phyloP scores from a whole-genome alignment of 2,797 vertebrate genomes.

The Psittacula derbiana region DNA sequence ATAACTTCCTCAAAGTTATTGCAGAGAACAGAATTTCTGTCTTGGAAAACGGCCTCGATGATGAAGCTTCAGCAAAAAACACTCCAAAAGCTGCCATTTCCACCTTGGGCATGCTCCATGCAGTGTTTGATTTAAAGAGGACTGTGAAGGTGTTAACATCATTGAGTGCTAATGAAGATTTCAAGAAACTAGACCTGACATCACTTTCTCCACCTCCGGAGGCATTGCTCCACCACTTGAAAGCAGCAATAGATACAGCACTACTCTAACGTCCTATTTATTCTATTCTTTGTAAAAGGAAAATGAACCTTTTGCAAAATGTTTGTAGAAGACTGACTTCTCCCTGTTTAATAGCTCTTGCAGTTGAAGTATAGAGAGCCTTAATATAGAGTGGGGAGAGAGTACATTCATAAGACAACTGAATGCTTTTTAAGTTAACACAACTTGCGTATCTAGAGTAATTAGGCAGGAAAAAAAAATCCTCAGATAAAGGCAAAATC shows the following conservation, averaged over 20 bases:
- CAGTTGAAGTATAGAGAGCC: background rate
- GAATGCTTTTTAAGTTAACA: background rate
- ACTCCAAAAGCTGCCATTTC: constrained; percentile 66
- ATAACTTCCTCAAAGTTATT: constrained; percentile 88
- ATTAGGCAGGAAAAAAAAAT: background rate
- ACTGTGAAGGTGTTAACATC: constrained; percentile 85
- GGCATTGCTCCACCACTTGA: constrained; percentile 64
- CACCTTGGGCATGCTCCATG: constrained; percentile 84
- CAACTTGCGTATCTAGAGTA: background rate
- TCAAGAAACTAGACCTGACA: constrained; percentile 81
- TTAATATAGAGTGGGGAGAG: background rate
- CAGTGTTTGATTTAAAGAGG: constrained; percentile 88
- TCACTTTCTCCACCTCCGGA: constrained; percentile 70
- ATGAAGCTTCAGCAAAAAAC: constrained; percentile 41
- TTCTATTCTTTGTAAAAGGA: background rate
- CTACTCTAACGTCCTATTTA: constrained; percentile 6
- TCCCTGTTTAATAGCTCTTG: background rate
- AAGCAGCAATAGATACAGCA: constrained; percentile 12
- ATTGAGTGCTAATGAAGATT: constrained; percentile 88
- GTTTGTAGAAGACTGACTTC: background rate
- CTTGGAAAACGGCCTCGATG: constrained; percentile 64
- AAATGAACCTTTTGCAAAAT: background rate
- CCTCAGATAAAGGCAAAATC: background rate
- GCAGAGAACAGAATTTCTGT: constrained; percentile 83
- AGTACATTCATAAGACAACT: background rate